Evolutionary conservation across 2,113 vertebrate species (phyloP).

Genomic region (Ictalurus furcatus): DNA sequence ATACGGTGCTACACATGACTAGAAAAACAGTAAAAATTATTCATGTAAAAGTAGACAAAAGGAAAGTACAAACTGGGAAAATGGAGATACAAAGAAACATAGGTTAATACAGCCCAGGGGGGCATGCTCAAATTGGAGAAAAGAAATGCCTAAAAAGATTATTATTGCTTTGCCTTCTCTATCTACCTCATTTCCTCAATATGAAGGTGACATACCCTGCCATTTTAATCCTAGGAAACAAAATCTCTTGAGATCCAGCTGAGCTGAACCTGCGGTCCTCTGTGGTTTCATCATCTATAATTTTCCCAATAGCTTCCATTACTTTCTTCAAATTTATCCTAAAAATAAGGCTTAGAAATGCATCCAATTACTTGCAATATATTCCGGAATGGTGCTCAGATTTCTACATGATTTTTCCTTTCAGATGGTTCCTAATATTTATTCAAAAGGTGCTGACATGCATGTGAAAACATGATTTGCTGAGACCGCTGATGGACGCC

Average conservation of each 20-base stretch:
- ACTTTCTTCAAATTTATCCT: neutral
- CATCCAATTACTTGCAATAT: slow-evolving; percentile 1
- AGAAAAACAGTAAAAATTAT: neutral
- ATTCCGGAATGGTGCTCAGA: neutral
- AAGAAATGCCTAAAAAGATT: neutral
- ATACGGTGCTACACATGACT: neutral
- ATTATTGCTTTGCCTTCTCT: slow-evolving; percentile 3
- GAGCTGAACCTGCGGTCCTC: slow-evolving; percentile 6
- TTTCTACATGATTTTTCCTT: neutral
- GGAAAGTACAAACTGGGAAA: neutral
- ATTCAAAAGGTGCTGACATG: neutral
- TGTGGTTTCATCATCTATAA: slow-evolving; percentile 13
- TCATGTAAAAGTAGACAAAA: neutral
- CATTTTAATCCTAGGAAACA: slow-evolving; percentile 5
- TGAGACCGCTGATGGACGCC: neutral
- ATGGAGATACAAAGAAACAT: neutral
- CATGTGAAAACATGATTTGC: neutral
- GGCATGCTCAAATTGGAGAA: neutral
- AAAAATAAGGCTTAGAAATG: slow-evolving; percentile 18
- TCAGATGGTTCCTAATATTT: neutral
- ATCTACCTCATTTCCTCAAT: slow-evolving; percentile 4
- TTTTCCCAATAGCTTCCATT: slow-evolving; percentile 13
- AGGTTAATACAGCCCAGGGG: neutral
- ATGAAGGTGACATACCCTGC: slow-evolving; percentile 7
- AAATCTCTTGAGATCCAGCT: slow-evolving; percentile 8